These are phyloP conservation scores for Anticlea derivata DNA, from an alignment of 2,888 invertebrate species.

Conservation along the genomic window DNA sequence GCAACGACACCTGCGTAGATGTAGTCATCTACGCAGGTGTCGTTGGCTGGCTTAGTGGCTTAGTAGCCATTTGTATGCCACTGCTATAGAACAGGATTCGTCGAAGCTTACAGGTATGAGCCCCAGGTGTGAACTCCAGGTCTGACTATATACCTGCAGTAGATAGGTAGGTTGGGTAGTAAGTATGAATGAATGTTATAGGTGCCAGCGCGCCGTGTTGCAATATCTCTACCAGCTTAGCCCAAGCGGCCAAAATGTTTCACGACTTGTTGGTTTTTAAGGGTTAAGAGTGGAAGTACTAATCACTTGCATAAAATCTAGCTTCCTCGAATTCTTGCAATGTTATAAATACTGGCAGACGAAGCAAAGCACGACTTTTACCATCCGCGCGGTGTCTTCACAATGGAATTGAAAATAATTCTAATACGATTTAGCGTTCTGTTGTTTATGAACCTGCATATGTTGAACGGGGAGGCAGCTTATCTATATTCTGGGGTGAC, in stretches of 20 bases:
- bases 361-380: constrained; percentile 51
- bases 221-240: too few relatives aligned
- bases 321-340: constrained; percentile 50
- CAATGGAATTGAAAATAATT: constrained; percentile 46
- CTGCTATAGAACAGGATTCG: too few relatives aligned
- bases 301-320: constrained; percentile 51
- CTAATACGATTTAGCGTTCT: constrained; percentile 41
- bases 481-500: constrained; percentile 21
- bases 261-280: constrained; percentile 12
- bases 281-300: constrained; percentile 55
- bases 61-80: too few relatives aligned
- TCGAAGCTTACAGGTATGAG: too few relatives aligned
- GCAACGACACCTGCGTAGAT: background rate
- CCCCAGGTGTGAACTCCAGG: too few relatives aligned
- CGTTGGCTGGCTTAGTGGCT: too few relatives aligned
- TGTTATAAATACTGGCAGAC: constrained; percentile 61
- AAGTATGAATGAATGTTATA: background rate
- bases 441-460: constrained; percentile 40
- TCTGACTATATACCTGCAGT: too few relatives aligned
- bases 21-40: background rate
- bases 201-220: too few relatives aligned
- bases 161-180: too few relatives aligned
- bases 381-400: constrained; percentile 18
- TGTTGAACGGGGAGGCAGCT: constrained; percentile 28
- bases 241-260: too few relatives aligned